Conservation (phyloP, 1,140 invertebrate genomes). For the Neotoxoptera formosana region DNA sequence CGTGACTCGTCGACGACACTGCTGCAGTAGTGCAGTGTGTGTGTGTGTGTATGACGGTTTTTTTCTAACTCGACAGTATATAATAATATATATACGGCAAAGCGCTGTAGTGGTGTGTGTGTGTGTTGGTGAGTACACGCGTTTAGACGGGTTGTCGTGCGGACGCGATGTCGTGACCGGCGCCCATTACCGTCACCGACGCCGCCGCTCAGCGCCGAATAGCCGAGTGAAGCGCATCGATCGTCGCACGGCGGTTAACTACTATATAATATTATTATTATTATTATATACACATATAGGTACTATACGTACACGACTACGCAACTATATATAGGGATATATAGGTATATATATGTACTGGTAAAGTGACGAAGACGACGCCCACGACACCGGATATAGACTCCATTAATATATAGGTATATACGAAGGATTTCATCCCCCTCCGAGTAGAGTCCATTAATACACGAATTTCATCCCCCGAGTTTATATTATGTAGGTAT, state of each 20-base stretch:
- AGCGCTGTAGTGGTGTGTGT: neutral
- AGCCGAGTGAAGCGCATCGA: constrained; percentile 8
- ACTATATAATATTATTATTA: neutral
- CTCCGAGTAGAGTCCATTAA: constrained; percentile 33
- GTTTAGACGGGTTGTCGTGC: constrained; percentile 44
- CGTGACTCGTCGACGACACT: constrained; percentile 40
- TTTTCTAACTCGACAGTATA: neutral
- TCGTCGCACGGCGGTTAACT: constrained; percentile 4
- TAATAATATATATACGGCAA: neutral
- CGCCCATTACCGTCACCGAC: constrained; percentile 26
- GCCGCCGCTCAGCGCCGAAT: neutral
- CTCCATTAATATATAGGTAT: constrained; percentile 34
- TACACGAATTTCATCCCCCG: constrained; percentile 39
- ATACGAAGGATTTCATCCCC: constrained; percentile 41
- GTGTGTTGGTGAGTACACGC: neutral
- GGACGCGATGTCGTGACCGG: constrained; percentile 48
- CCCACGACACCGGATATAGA: constrained; percentile 33
- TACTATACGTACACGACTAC: neutral
- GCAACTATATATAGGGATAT: neutral
- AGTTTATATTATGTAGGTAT: neutral
- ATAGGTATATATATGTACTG: neutral
- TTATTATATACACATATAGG: neutral
- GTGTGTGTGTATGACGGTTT: neutral
- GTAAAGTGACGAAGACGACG: constrained; percentile 12
- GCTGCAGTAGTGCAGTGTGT: neutral